Evolutionary conservation across 2,888 invertebrate genomes (phyloP), one percentile per base, ranked within the genome.

Genomic region (Hetaerina titia): DNA sequence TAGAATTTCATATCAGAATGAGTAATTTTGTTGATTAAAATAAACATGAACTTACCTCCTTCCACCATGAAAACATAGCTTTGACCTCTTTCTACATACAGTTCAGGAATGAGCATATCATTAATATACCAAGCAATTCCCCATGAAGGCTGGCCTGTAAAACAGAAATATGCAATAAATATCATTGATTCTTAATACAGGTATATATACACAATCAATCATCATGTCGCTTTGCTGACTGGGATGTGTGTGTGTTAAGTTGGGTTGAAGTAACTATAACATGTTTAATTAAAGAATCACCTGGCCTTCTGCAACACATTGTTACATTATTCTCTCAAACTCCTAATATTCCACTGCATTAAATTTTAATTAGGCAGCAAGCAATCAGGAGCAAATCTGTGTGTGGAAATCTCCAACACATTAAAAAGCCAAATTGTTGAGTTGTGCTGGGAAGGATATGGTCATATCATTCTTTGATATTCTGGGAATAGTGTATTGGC

Each of bases 121-220:
- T 99, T 99, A 96, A 99, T 98, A 97, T 99, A 99, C 99, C 99
- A 99, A 31, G 98, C 98, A 95, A 99, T 98, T 95, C 99, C 99
- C 98, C 99, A 99, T 0, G 98, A 98, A 11, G 98, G 98, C 96
- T 97, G 97, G 90, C 98, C 98, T 98, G 96, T 0, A 95, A 95
- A 56, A 90, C 88, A 94, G 94, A 15, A 22, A 58, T 2, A 19
- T 69, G 69, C 22, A 69, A 69, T 69, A 22, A 69, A 69, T 19
- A 13, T 69, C 69, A 69, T 7, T 6, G 8, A 69, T 69, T 7
- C 0, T 69, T 11, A n/a, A 69, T 69, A 19, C 69, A 69, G 19
- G n/a, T n/a, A n/a, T n/a, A n/a, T n/a, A n/a, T n/a, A n/a, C n/a
- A n/a, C n/a, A n/a, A n/a, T n/a, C 45, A 45, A 45, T 45, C 45